A percentile compares a stretch with the other conserved stretches of the same genome.
Evolutionary conservation across 2,888 invertebrate species (phyloP).

Genomic region (Tipula lateralis): DNA sequence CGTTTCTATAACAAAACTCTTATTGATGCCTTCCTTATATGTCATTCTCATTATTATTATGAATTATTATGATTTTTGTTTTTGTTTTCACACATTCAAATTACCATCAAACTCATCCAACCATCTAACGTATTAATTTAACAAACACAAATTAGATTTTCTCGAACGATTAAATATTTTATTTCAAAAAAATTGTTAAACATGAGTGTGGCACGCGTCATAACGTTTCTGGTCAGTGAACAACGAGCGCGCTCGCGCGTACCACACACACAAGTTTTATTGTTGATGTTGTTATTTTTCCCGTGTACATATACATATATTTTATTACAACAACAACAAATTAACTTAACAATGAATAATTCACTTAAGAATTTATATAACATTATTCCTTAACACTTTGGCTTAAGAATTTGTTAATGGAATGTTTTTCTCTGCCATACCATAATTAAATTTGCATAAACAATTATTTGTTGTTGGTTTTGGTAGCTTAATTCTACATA

Average conservation of each 20-base stretch:
- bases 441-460: background rate
- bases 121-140: slow-evolving; percentile 1
- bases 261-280: background rate
- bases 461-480: background rate
- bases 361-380: background rate
- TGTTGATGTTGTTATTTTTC: background rate
- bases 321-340: background rate
- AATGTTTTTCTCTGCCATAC: background rate
- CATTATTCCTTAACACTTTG: background rate
- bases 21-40: background rate
- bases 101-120: background rate
- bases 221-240: background rate
- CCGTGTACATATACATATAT: background rate
- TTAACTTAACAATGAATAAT: background rate
- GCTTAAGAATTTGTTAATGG: background rate
- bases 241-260: background rate
- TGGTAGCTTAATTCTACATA: background rate
- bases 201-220: background rate
- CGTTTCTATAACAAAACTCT: background rate
- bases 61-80: background rate
- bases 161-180: background rate
- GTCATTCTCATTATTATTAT: too few relatives aligned
- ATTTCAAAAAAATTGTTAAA: background rate
- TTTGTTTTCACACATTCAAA: background rate
- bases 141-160: background rate